Percentiles rank a stretch among this genome's conserved stretches.
These are phyloP conservation scores for Pelobates cultripes DNA, from an alignment of 2,797 vertebrate genomes.

Conservation along the genomic window DNA sequence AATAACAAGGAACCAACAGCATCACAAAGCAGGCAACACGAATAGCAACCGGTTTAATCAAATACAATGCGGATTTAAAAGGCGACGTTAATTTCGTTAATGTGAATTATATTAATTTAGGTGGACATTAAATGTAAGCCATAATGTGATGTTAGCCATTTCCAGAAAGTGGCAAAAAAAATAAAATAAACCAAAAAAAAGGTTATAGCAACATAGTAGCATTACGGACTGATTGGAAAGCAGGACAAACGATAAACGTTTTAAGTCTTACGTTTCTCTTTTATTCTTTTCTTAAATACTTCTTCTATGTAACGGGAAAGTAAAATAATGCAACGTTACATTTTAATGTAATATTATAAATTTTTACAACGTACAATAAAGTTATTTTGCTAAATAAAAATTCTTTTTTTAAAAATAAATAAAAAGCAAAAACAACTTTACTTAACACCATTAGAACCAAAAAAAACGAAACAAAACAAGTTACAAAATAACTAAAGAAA, in stretches of 20 bases:
- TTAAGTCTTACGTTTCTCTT: conserved; percentile 80
- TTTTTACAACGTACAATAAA: no score
- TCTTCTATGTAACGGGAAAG: conserved; percentile 77
- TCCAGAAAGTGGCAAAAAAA: conserved; percentile 54
- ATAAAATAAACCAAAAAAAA: conserved; percentile 45
- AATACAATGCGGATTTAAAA: neutral
- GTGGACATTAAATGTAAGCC: neutral
- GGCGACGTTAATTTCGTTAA: neutral
- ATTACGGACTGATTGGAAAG: conserved; percentile 55
- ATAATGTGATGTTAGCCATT: conserved; percentile 45
- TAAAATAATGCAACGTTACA: conserved; percentile 68
- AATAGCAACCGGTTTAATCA: neutral
- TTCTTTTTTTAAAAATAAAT: no score
- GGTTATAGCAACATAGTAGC: conserved; percentile 57
- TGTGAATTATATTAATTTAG: neutral
- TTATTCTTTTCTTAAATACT: conserved; percentile 83
- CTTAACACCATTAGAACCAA: no score
- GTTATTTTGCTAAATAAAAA: no score
- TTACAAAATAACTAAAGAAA: no score
- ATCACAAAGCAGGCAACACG: conserved; percentile 7
- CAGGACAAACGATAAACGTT: conserved; percentile 9
- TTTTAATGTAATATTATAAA: conserved; percentile 6
- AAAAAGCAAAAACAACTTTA: no score
- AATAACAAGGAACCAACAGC: neutral
- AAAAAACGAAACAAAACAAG: no score